Evolutionary conservation across 2,888 invertebrate genomes (phyloP).

Genomic region (Philereme vetulata): DNA sequence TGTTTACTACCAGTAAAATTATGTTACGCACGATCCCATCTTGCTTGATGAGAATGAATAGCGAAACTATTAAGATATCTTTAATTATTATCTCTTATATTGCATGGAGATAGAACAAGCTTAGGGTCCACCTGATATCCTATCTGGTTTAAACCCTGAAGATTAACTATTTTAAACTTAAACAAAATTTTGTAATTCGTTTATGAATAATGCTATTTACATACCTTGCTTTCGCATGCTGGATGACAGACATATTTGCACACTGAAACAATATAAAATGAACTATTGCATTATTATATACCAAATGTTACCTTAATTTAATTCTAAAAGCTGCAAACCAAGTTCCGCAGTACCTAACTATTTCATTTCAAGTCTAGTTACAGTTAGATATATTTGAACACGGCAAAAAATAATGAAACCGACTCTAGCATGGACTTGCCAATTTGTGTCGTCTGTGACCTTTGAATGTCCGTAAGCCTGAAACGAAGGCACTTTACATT

Average conservation of each 20-base stretch:
- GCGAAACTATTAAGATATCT: no score
- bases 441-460: not conserved
- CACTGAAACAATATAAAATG: conserved; percentile 85
- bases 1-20: not conserved
- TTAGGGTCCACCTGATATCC: no score
- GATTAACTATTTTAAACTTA: no score
- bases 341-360: conserved; percentile 12
- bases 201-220: conserved; percentile 43
- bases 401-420: conserved; percentile 39
- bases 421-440: conserved; percentile 1
- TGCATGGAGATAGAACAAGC: no score
- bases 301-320: not conserved
- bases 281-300: not conserved
- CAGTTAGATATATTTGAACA: conserved; percentile 34
- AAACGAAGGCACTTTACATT: not conserved
- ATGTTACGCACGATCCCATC: no score
- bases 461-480: not conserved
- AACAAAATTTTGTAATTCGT: no score
- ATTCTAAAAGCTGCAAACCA: conserved; percentile 7
- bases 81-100: no score
- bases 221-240: conserved; percentile 90
- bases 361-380: conserved; percentile 14
- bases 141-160: no score
- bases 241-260: conserved; percentile 93
- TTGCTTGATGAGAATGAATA: no score